Evolutionary conservation across 2,113 vertebrate genomes (phyloP).

Genomic region (Gambusia affinis): DNA sequence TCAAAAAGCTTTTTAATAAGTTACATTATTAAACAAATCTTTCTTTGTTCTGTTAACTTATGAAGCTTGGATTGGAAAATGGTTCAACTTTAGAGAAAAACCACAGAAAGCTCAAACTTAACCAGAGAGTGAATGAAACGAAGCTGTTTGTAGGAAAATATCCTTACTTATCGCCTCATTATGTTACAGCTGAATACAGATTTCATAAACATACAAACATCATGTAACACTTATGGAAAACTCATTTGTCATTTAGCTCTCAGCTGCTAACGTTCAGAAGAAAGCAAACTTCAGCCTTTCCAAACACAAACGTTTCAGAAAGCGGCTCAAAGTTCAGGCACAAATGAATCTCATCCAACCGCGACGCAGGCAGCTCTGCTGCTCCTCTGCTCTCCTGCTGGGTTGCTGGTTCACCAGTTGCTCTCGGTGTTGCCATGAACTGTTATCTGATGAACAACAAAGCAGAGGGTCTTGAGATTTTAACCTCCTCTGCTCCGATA

Average conservation of each 20-base stretch:
- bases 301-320: neutral
- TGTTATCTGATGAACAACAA: slow-evolving; percentile 72
- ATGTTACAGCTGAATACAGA: neutral
- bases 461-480: slow-evolving; percentile 60
- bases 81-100: neutral
- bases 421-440: slow-evolving; percentile 48
- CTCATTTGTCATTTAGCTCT: neutral
- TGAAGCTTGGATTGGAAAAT: too few relatives aligned
- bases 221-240: neutral
- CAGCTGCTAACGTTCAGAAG: neutral
- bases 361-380: neutral
- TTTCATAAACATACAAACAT: neutral
- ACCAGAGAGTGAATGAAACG: neutral
- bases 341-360: slow-evolving; percentile 7
- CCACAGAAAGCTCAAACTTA: neutral
- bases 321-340: neutral
- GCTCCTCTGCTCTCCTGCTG: slow-evolving; percentile 17
- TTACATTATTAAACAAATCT: too few relatives aligned
- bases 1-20: too few relatives aligned
- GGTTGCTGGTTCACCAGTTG: slow-evolving; percentile 54
- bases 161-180: neutral
- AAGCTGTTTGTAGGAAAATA: neutral
- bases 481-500: slow-evolving; percentile 67
- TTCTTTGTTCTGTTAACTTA: too few relatives aligned
- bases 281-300: neutral